phyloP scores from a whole-genome alignment of 2,113 vertebrate species.

The Pelecanus crispus region DNA sequence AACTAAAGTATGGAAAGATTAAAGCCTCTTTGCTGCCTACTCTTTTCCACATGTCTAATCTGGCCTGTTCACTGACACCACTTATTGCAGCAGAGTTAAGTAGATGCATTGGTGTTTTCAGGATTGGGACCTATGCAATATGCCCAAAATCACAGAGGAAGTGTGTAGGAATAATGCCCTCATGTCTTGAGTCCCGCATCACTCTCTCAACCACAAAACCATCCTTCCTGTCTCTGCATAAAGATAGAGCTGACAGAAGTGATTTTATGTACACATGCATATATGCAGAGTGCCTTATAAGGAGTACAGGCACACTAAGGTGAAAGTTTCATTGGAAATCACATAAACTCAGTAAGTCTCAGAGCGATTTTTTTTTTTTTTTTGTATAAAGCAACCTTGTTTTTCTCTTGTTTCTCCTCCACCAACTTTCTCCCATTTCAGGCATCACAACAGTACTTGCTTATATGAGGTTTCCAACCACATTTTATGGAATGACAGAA shows the following conservation, averaged over 20 bases:
- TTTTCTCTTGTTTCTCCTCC: not conserved
- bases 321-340: conserved; percentile 7
- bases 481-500: not conserved
- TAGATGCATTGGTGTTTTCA: not conserved
- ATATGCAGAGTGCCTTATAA: not conserved
- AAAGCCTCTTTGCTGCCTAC: not conserved
- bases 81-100: not conserved
- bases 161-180: conserved; percentile 14
- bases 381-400: not conserved
- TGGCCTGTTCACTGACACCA: not conserved
- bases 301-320: not conserved
- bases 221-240: conserved; percentile 44
- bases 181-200: not conserved
- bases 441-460: not conserved
- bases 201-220: conserved; percentile 42
- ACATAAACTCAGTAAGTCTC: not conserved
- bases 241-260: not conserved
- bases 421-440: not conserved
- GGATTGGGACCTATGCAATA: accelerated
- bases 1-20: not conserved
- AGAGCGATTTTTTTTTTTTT: no score
- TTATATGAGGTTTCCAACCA: not conserved
- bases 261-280: not conserved
- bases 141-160: conserved; percentile 8
- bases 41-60: not conserved